Conservation (phyloP, 2,888 invertebrate species). For the Drymonia ruficornis region DNA sequence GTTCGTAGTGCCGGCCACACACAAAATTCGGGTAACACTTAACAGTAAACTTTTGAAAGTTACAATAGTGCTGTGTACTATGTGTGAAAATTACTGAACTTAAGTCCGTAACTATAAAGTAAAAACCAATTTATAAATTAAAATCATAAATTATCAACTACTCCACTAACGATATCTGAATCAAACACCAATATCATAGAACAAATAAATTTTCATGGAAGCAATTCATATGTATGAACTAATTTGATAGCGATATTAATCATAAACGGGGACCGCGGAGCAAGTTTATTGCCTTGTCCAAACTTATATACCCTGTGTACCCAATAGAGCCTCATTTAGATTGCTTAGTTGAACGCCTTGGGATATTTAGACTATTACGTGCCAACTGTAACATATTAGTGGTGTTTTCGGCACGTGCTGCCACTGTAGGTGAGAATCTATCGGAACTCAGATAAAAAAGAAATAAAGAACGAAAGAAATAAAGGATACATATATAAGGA, state of each 20-base stretch:
- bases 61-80: no score
- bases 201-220: slow-evolving; percentile 10
- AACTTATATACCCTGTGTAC: slow-evolving; percentile 44
- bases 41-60: no score
- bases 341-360: slow-evolving; percentile 44
- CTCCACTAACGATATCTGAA: no score
- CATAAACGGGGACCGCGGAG: slow-evolving; percentile 34
- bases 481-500: no score
- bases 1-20: no score
- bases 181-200: background rate
- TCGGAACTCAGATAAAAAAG: background rate
- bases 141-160: no score
- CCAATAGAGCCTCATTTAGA: slow-evolving; percentile 48
- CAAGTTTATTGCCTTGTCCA: slow-evolving; percentile 47
- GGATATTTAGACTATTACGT: slow-evolving; percentile 38
- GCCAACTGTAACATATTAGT: slow-evolving; percentile 36
- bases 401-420: slow-evolving; percentile 4
- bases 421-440: slow-evolving; percentile 8
- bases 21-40: no score
- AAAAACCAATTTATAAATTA: no score
- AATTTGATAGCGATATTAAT: slow-evolving; percentile 46
- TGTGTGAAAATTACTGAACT: no score
- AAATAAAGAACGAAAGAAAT: no score
- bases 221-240: slow-evolving; percentile 22
- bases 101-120: no score